Conservation (phyloP, 2,113 vertebrate species). For the Vicugna pacos region DNA sequence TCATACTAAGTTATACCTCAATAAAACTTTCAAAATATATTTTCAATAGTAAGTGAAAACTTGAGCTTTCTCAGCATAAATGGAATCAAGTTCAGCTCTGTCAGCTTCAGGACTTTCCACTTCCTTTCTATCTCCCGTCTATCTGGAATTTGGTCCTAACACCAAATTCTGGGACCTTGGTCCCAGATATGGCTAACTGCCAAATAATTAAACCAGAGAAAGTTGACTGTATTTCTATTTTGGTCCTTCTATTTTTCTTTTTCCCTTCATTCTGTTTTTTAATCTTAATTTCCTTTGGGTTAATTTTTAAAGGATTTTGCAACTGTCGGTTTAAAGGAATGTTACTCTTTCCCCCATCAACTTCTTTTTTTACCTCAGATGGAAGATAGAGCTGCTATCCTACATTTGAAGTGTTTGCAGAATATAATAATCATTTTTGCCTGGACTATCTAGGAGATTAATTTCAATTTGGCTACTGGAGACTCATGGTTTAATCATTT, state of each 20-base stretch:
- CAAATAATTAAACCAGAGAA: slow-evolving; percentile 43
- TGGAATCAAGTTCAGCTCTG: background rate
- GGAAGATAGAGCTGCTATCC: slow-evolving; percentile 2
- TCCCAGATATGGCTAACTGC: background rate
- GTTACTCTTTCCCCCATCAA: background rate
- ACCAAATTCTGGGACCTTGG: slow-evolving; percentile 17
- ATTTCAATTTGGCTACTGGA: slow-evolving; percentile 37
- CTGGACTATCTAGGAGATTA: background rate
- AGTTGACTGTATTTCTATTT: background rate
- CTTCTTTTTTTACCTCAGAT: background rate
- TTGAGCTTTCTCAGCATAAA: slow-evolving; percentile 15
- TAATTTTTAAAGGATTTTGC: slow-evolving; percentile 65
- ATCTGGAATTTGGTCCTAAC: slow-evolving; percentile 30
- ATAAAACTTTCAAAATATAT: background rate
- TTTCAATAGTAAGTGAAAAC: slow-evolving; percentile 8
- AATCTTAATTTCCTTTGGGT: slow-evolving; percentile 27
- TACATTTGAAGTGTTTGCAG: slow-evolving; percentile 10
- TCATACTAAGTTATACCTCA: background rate
- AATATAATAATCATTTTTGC: slow-evolving; percentile 6
- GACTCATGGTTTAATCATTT: slow-evolving; percentile 32
- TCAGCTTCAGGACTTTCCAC: slow-evolving; percentile 10
- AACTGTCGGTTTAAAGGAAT: slow-evolving; percentile 51
- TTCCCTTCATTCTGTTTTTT: background rate
- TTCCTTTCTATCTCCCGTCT: background rate
- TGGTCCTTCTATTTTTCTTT: background rate